Percentiles rank a stretch among this genome's conserved stretches.
Conservation (phyloP, 2,113 vertebrate genomes). For the Danio rerio region GRCz12tu NC_133189.1:21353501-21354000, state of each 20-base stretch:
- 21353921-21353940: background rate
- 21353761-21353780: conserved; percentile 26
- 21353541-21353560: conserved; percentile 55
- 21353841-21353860: conserved; percentile 10
- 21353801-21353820: conserved; percentile 40
- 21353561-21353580: background rate
- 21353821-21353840: conserved; percentile 33
- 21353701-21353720: conserved; percentile 52
- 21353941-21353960: background rate
- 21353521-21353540: conserved; percentile 49
- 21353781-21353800: background rate
- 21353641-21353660: conserved; percentile 21
- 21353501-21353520: background rate
- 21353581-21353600: conserved; percentile 15
- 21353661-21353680: conserved; percentile 38
- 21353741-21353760: conserved; percentile 37
- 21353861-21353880: conserved; percentile 26
- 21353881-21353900: background rate
- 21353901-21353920: background rate
- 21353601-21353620: conserved; percentile 45
- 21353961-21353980: background rate
- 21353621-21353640: conserved; percentile 43
- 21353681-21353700: conserved; percentile 43
- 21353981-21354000: background rate
- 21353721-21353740: conserved; percentile 39